Base-by-base conservation (phyloP, 1,140 invertebrate genomes). In the Hyles vespertilio region DNA sequence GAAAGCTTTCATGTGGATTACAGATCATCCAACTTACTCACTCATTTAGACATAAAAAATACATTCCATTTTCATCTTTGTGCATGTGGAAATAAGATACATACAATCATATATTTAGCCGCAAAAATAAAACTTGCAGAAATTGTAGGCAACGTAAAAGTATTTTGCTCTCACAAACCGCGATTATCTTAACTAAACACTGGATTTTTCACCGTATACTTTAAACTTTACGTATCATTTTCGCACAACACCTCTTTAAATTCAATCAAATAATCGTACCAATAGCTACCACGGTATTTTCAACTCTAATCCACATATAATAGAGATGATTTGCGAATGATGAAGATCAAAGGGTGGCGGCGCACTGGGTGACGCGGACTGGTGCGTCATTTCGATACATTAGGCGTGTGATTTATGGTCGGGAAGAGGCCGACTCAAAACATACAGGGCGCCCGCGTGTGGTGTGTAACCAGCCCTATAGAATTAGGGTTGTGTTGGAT, bases 1-100 rank as follows among this genome's bases (percentile, higher is more conserved):
- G 64, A 83, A 82, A 86, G 85, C 85, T 88, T 88, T 88, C 84
- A 87, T 87, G 84, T 87, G 85, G 84, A 88, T 88, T 88, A 81
- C 75, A 75, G 56, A 63, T 55, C 45, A 2, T 61, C 66, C 58
- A 67, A 7, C 46, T 59, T 50, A 51, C 10, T 9, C 56, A 44
- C 57, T 5, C 46, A 6, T 22, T 45, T 34, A 45, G 52, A 22
- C 59, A 36, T 44, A 36, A 33, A 32, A 9, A 50, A 7, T 12
- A 44, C 34, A 46, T 10, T 32, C 60, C 33, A 80, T 65, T 74
- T 58, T 72, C 7, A 61, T 63, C 68, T 56, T 67, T 84, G 74
- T 72, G n/a, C 0, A 40, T 3, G 7, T 0, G 32, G 9, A 56
- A 47, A 51, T 22, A 77, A 52, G 45, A 55, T 34, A 58, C 22